Conservation (phyloP, 2,113 vertebrate genomes). For the Spermophilus dauricus region DNA sequence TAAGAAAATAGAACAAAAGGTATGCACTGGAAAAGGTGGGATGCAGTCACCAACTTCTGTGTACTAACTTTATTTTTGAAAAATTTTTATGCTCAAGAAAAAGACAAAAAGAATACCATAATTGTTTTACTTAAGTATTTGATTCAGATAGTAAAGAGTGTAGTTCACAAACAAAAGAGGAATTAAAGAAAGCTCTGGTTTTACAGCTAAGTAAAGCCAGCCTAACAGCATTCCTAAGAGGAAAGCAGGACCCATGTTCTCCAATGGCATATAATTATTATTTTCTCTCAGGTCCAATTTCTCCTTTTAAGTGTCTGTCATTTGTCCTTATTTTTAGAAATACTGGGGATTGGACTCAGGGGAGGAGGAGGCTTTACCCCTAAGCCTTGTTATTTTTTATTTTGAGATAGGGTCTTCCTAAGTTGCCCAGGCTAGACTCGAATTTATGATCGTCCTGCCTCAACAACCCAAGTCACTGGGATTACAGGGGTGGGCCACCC, state of each 20-base stretch:
- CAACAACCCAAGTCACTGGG: too few species aligned
- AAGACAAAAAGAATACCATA: neutral
- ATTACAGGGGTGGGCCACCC: too few species aligned
- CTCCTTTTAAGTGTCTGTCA: neutral
- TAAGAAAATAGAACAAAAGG: slow-evolving; percentile 12
- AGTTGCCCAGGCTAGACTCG: too few species aligned
- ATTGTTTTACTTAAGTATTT: slow-evolving; percentile 2
- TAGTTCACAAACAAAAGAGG: neutral
- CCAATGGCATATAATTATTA: neutral
- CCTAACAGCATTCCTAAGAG: slow-evolving; percentile 64
- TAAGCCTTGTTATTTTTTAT: too few species aligned
- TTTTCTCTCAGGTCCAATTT: neutral
- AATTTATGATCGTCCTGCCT: too few species aligned
- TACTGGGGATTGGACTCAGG: too few species aligned
- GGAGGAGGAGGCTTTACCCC: too few species aligned
- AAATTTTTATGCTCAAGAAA: neutral
- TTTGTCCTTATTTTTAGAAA: neutral
- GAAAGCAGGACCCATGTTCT: neutral
- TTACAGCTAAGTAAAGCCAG: neutral
- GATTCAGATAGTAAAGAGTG: slow-evolving; percentile 28
- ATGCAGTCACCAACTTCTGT: neutral
- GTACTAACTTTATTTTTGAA: too few species aligned
- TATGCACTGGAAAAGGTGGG: neutral
- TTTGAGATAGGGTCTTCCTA: too few species aligned
- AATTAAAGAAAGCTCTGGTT: slow-evolving; percentile 28